phyloP scores from a whole-genome alignment of 2,888 invertebrate genomes.

The Cryptocephalus moraei region DNA sequence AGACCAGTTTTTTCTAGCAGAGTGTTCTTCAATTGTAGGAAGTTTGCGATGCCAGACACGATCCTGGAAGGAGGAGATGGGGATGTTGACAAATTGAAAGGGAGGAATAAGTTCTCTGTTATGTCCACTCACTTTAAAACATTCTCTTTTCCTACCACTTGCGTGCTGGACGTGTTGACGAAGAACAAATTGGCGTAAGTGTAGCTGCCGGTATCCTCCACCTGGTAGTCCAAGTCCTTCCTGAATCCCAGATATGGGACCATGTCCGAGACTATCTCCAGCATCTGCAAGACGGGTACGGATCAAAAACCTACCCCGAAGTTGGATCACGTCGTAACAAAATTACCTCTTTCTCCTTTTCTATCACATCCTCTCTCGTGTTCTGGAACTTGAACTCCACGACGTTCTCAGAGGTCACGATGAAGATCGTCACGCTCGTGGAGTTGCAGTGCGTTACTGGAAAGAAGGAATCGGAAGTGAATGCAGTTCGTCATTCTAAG shows the following conservation, averaged over 20 bases:
- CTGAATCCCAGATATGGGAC: slow-evolving; percentile 49
- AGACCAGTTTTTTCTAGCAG: slow-evolving; percentile 16
- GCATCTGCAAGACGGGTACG: slow-evolving; percentile 38
- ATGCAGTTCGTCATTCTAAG: neutral
- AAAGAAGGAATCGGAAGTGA: neutral
- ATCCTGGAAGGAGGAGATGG: slow-evolving; percentile 24
- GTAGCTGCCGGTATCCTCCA: slow-evolving; percentile 23
- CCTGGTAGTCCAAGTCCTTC: slow-evolving; percentile 42
- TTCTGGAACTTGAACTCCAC: slow-evolving; percentile 49
- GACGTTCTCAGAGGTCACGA: slow-evolving; percentile 47
- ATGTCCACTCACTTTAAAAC: neutral
- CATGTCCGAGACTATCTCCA: slow-evolving; percentile 40
- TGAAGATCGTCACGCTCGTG: slow-evolving; percentile 45
- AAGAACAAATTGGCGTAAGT: slow-evolving; percentile 50
- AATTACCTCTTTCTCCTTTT: slow-evolving; percentile 29
- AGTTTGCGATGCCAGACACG: slow-evolving; percentile 19
- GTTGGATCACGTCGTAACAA: neutral
- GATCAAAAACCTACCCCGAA: no score
- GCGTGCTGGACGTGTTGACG: slow-evolving; percentile 29
- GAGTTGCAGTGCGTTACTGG: slow-evolving; percentile 27
- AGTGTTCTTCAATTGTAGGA: slow-evolving; percentile 14
- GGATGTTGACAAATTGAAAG: no score
- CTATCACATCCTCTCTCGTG: slow-evolving; percentile 36
- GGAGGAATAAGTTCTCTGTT: neutral
- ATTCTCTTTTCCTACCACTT: neutral